Evolutionary conservation across 1,140 invertebrate genomes (phyloP), one percentile per base, ranked within the genome.

Genomic region (Drosophila hydei): DNA sequence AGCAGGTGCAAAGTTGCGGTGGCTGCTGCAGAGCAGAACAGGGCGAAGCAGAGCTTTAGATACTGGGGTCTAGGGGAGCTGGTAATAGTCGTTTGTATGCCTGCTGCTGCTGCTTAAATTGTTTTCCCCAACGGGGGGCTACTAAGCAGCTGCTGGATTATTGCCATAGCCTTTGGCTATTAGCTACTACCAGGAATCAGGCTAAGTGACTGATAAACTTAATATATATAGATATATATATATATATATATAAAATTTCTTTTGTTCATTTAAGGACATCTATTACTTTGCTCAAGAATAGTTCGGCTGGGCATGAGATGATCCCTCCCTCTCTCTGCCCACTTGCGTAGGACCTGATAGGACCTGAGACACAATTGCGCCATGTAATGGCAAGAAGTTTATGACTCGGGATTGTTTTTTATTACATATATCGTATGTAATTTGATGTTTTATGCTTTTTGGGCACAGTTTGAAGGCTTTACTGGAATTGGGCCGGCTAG

Each of bases 391-490:
- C 54, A 77, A 59, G 43, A 79, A 72, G 62, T 87, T 87, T 87
- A 87, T 87, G 81, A 71, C 83, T 87, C 74, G 75, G 38, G 38
- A 45, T 59, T 59, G 76, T 85, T 81, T 81, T 87, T 87, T 85
- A 77, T 87, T 77, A 59, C 54, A 25, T 27, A 43, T 43, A 43
- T 56, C 54, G 54, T 87, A 84, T 77, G 81, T 77, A 80, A 87
- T 87, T 77, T 87, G 18, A 87, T 78, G 77, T 80, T 77, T 77
- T 84, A 80, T 87, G 81, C 14, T 68, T 54, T 60, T 75, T 59
- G 19, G 68, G 48, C 42, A 67, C 62, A 72, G 54, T 67, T 52
- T 21, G 55, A 67, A 59, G 62, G 47, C 47, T 48, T 54, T 18
- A 19, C 38, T 54, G 65, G 45, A 52, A 36, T 18, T 18, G 42